A percentile compares a stretch with the other conserved stretches of the same genome.
Evolutionary conservation across 2,797 vertebrate genomes (phyloP).

Genomic region (Galago senegalensis): DNA sequence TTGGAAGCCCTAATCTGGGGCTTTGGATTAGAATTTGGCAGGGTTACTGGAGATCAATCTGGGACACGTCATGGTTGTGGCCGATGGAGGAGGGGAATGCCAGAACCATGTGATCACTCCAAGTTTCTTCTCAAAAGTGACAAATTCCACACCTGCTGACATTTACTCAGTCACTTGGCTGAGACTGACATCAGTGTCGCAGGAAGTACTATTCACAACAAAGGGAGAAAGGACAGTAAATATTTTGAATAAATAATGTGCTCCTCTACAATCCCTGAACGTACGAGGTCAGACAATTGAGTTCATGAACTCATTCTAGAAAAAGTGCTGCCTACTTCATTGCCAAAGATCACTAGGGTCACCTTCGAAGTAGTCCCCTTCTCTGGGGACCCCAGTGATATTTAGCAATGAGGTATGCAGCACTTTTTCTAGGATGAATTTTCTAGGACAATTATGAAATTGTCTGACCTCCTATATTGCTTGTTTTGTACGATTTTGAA

Average conservation of each 20-base stretch:
- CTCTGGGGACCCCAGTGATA: no score
- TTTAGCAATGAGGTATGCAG: no score
- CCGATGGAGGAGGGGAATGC: neutral
- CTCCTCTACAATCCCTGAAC: neutral
- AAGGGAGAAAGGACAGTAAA: neutral
- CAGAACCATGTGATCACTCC: neutral
- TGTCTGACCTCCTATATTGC: no score
- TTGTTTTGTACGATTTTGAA: neutral
- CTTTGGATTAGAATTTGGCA: no score
- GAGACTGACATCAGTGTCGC: neutral
- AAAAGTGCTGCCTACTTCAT: no score
- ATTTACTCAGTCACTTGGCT: neutral
- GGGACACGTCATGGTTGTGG: neutral
- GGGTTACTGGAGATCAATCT: neutral
- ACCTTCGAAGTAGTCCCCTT: no score
- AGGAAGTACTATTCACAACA: neutral
- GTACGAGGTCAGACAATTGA: neutral
- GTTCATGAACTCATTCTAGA: no score
- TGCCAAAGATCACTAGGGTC: no score
- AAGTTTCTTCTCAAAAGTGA: neutral
- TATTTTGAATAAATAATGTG: conserved; percentile 17
- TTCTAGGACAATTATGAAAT: no score
- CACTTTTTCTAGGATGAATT: no score
- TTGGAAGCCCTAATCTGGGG: neutral
- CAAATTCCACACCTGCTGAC: neutral